These are phyloP conservation scores for Tachina fera DNA, from an alignment of 2,888 invertebrate genomes.

Conservation along the genomic window DNA sequence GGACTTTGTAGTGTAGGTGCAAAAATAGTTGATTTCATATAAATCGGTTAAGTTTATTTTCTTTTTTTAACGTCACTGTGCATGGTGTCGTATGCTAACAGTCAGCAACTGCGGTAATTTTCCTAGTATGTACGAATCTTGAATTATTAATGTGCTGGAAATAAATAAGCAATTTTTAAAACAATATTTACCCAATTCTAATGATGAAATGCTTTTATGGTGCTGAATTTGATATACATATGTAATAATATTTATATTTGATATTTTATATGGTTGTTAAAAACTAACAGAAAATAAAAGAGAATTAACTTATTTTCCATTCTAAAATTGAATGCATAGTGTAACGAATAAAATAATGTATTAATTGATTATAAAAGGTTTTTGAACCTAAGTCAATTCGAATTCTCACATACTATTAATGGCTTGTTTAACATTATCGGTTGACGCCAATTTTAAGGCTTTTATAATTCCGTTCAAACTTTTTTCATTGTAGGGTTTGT, in stretches of 20 bases:
- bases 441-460: conserved; percentile 82
- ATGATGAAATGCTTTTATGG: neutral
- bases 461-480: conserved; percentile 81
- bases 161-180: no score
- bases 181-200: neutral
- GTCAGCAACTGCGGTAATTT: no score
- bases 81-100: no score
- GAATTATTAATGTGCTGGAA: no score
- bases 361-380: conserved; percentile 10
- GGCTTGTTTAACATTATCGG: conserved; percentile 83
- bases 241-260: neutral
- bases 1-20: no score
- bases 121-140: no score
- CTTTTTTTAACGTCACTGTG: no score
- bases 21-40: no score
- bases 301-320: neutral
- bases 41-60: no score
- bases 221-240: no score
- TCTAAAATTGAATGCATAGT: conserved; percentile 2
- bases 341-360: conserved; percentile 15
- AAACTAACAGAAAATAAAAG: neutral
- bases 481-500: conserved; percentile 81
- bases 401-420: conserved; percentile 80
- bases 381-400: conserved; percentile 40
- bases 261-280: neutral